Evolutionary conservation across 2,797 vertebrate species (phyloP), one percentile per base, ranked within the genome.

Genomic region (Tokudaia tokunoshimensis): DNA sequence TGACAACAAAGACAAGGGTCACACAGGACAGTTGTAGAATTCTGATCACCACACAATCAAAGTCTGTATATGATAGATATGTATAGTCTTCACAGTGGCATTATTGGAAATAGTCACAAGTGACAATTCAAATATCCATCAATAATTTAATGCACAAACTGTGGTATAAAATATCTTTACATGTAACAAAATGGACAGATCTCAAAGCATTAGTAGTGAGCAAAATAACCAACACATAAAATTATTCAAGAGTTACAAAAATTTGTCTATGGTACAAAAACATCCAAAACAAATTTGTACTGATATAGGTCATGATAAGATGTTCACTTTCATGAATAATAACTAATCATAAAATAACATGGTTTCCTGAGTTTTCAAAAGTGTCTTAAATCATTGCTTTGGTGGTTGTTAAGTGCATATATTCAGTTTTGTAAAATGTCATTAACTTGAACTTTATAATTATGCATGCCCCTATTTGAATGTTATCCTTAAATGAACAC

Each of bases 201-300:
- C 12, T 47, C 44, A 80, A 76, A 89, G 65, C 84, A 96, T 55
- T 37, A 85, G 50, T 85, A 76, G 17, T 82, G 59, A 92, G 12
- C n/a, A 85, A 96, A 95, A 76, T 37, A 95, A 91, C 57, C 22
- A 15, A 88, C 63, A 15, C 20, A 82, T 92, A 65, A 92, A 78
- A 89, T 82, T 52, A 29, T 61, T 67, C 50, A 75, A 8, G 14
- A 57, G 34, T 80, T 80, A n/a, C 19, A 55, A 78, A 50, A n/a
- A 20, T 83, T 87, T 94, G 26, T 70, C 65, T 83, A 47, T 89
- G 80, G n/a, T 81, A 81, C 57, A 72, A 86, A 91, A 95, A 19
- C 20, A 63, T 57, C n/a, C 24, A 92, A 97, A 97, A 95, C 81
- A 61, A 96, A 89, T 89, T 70, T 74, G 63, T 75, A 93, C 47